Percentiles rank a stretch among this genome's conserved stretches.
Conservation (phyloP, 2,797 vertebrate species). For the Schizopygopsis malacanthus region DNA sequence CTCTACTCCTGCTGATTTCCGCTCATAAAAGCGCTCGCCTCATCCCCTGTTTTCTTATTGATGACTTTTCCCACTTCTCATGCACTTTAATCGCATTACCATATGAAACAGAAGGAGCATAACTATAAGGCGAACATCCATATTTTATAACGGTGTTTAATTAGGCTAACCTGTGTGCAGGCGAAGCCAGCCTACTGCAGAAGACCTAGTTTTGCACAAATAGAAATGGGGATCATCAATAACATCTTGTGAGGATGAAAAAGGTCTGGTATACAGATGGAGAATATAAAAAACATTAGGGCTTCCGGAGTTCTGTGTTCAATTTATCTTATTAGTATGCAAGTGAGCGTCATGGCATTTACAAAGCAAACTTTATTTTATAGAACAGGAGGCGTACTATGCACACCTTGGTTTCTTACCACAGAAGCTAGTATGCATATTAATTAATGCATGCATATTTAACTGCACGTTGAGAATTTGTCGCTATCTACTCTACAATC, state of each 20-base stretch:
- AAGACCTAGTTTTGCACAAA: constrained; percentile 45
- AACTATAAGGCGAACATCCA: constrained; percentile 42
- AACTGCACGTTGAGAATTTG: constrained; percentile 13
- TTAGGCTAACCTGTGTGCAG: constrained; percentile 58
- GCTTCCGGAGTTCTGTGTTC: constrained; percentile 14
- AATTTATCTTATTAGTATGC: constrained; percentile 47
- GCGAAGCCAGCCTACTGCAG: constrained; percentile 28
- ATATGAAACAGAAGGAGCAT: constrained; percentile 45
- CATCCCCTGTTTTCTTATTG: constrained; percentile 35
- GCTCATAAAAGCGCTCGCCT: constrained; percentile 12
- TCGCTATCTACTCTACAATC: constrained; percentile 34
- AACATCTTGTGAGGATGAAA: constrained; percentile 50
- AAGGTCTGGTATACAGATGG: constrained; percentile 39
- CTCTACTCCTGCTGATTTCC: constrained; percentile 29
- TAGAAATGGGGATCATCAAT: constrained; percentile 59
- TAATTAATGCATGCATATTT: constrained; percentile 46
- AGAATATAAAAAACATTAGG: constrained; percentile 32
- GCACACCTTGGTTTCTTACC: constrained; percentile 24
- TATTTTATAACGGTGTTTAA: constrained; percentile 61
- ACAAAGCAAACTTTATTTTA: constrained; percentile 40
- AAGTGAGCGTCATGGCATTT: constrained; percentile 22
- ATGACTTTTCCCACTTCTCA: constrained; percentile 44
- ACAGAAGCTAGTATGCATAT: constrained; percentile 22
- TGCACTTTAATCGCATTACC: constrained; percentile 51
- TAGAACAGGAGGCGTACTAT: not conserved